A percentile compares a stretch with the other conserved stretches of the same genome.
phyloP scores from a whole-genome alignment of 2,888 invertebrate genomes.

The Epinotia demarniana region DNA sequence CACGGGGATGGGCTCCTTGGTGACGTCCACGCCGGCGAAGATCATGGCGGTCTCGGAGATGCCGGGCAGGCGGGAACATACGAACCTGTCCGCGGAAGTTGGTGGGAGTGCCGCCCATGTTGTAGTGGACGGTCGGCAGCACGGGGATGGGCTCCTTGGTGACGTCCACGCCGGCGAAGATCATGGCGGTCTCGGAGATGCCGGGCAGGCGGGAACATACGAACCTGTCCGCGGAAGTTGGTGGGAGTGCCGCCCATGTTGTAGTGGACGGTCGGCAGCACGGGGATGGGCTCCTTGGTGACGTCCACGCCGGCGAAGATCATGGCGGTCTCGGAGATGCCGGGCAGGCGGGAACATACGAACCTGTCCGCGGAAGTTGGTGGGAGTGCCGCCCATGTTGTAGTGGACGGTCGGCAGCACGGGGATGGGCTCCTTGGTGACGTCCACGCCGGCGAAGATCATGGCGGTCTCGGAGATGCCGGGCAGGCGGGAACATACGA shows the following conservation, averaged over 20 bases:
- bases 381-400: slow-evolving; percentile 99
- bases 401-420: slow-evolving; percentile 99
- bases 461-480: slow-evolving; percentile 99
- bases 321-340: slow-evolving; percentile 99
- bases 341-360: no score
- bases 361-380: slow-evolving; percentile 95
- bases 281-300: slow-evolving; percentile 99
- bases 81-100: slow-evolving; percentile 93
- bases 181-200: slow-evolving; percentile 99
- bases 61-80: no score
- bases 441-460: slow-evolving; percentile 99
- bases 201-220: no score
- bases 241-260: slow-evolving; percentile 99
- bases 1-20: no score
- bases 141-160: slow-evolving; percentile 99
- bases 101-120: slow-evolving; percentile 99
- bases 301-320: slow-evolving; percentile 99
- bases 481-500: no score
- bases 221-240: slow-evolving; percentile 85
- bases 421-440: slow-evolving; percentile 99
- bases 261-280: slow-evolving; percentile 99
- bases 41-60: no score
- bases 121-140: slow-evolving; percentile 99
- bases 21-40: no score
- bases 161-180: slow-evolving; percentile 99